Percentiles rank a stretch among this genome's conserved stretches.
Conservation (phyloP, 2,113 vertebrate genomes). For the Orthonyx spaldingii region DNA sequence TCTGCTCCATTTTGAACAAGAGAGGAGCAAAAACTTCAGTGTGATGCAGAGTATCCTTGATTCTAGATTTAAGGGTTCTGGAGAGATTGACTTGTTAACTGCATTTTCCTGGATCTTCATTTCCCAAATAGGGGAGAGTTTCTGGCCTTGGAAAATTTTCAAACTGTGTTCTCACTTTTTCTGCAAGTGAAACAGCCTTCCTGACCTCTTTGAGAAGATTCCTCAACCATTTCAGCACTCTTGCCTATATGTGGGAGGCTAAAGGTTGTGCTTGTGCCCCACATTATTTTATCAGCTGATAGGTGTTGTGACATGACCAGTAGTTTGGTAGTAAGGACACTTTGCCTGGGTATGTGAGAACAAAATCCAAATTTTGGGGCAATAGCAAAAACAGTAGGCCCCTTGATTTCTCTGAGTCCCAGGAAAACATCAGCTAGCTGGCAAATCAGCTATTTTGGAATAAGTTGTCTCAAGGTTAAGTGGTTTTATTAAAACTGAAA, state of each 20-base stretch:
- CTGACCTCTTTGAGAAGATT: neutral
- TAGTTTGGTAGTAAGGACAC: neutral
- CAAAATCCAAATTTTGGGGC: neutral
- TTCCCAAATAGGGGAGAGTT: neutral
- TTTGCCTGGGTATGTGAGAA: neutral
- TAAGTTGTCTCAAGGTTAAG: neutral
- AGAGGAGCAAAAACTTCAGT: neutral
- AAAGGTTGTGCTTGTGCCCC: neutral
- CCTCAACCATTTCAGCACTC: neutral
- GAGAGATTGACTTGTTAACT: neutral
- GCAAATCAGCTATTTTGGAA: neutral
- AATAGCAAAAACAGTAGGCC: neutral
- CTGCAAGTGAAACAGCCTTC: neutral
- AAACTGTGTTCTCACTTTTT: neutral
- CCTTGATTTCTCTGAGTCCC: neutral
- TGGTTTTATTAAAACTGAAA: neutral
- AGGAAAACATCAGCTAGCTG: neutral
- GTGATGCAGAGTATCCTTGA: neutral
- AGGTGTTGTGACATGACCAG: neutral
- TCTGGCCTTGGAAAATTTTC: neutral
- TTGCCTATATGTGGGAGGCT: neutral
- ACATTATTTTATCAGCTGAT: accelerated
- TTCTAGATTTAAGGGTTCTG: neutral
- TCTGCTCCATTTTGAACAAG: neutral
- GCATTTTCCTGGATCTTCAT: neutral